phyloP scores from a whole-genome alignment of 2,113 vertebrate species.

The Corythornis vintsioides region DNA sequence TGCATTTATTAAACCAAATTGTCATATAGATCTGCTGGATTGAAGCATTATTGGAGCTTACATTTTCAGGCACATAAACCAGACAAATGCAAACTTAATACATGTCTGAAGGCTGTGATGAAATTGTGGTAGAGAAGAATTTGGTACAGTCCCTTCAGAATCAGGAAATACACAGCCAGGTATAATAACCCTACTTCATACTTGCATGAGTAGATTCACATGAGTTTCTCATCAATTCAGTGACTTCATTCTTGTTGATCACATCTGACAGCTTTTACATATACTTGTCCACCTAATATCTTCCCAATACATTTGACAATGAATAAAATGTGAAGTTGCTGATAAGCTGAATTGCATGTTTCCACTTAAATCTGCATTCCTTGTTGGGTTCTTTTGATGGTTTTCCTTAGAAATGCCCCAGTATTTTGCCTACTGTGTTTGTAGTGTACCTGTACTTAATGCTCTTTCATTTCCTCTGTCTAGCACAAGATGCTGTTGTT shows the following conservation, averaged over 20 bases:
- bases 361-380: constrained; percentile 60
- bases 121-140: not conserved
- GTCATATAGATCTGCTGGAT: not conserved
- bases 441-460: constrained; percentile 22
- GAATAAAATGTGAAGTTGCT: constrained; percentile 49
- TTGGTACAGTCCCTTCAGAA: not conserved
- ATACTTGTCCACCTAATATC: not conserved
- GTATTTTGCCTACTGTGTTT: constrained; percentile 18
- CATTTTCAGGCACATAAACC: not conserved
- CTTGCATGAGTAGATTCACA: not conserved
- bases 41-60: not conserved
- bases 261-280: not conserved
- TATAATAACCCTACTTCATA: not conserved
- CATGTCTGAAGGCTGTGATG: not conserved
- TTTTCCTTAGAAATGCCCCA: constrained; percentile 29
- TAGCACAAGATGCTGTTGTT: constrained; percentile 34
- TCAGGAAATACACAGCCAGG: not conserved
- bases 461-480: constrained; percentile 53
- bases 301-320: constrained; percentile 49
- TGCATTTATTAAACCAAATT: not conserved
- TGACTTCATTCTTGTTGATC: not conserved
- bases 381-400: not conserved
- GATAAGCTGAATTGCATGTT: constrained; percentile 46
- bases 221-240: not conserved
- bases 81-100: not conserved